phyloP scores from a whole-genome alignment of 2,797 vertebrate genomes.

The Hypotaenidia okinawae region DNA sequence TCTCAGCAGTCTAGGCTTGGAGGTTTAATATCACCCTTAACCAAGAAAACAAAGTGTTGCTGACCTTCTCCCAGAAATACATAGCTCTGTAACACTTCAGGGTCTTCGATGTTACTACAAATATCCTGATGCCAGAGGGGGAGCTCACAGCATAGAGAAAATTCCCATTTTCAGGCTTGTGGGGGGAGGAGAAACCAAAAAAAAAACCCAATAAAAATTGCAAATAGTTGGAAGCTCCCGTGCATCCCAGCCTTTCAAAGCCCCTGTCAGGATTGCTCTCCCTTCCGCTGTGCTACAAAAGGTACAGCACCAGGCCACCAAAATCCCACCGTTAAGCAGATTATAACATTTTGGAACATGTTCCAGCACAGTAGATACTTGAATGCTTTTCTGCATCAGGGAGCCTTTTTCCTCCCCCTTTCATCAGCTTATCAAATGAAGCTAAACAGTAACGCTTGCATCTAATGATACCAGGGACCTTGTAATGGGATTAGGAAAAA shows the following conservation, averaged over 20 bases:
- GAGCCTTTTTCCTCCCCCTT: conserved; percentile 40
- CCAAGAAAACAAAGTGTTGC: background rate
- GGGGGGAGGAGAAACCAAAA: background rate
- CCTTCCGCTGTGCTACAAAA: background rate
- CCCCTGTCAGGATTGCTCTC: background rate
- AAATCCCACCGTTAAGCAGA: conserved; percentile 48
- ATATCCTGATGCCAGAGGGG: conserved; percentile 76
- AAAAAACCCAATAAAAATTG: background rate
- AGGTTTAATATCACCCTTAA: background rate
- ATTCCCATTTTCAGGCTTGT: conserved; percentile 8
- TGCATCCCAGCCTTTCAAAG: background rate
- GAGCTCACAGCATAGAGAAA: conserved; percentile 79
- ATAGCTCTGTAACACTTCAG: background rate
- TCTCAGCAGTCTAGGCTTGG: background rate
- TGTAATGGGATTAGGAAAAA: conserved; percentile 66
- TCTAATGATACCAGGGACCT: conserved; percentile 59
- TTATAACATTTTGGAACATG: conserved; percentile 25
- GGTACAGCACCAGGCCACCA: background rate
- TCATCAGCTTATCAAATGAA: conserved; percentile 73
- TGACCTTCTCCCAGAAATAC: background rate
- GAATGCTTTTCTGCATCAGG: conserved; percentile 43
- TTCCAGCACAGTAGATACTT: conserved; percentile 13
- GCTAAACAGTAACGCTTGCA: conserved; percentile 42
- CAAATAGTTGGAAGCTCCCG: conserved; percentile 1
- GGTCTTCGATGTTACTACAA: background rate